Percentiles rank a stretch among this genome's conserved stretches.
phyloP scores from a whole-genome alignment of 2,113 vertebrate genomes.

The Mystacornis crossleyi region DNA sequence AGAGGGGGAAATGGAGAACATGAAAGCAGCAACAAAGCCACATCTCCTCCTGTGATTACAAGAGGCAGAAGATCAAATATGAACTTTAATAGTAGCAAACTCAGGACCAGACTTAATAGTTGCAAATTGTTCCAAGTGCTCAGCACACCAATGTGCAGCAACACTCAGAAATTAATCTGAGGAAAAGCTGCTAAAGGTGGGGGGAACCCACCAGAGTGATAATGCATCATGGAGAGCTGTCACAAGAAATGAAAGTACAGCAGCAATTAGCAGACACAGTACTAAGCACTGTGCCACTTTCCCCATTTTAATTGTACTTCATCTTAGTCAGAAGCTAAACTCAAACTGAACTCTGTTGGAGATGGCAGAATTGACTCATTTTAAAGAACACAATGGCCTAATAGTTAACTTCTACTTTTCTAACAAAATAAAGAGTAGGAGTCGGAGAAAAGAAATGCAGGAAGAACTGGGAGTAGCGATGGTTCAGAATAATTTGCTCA shows the following conservation, averaged over 20 bases:
- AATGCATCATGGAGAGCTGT: conserved; percentile 60
- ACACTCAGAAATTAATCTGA: conserved; percentile 22
- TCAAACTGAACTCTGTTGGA: conserved; percentile 32
- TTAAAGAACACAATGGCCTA: conserved; percentile 34
- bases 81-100: not conserved
- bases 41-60: not conserved
- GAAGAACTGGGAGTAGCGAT: not conserved
- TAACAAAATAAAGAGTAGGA: conserved; percentile 32
- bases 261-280: conserved; percentile 57
- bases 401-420: conserved; percentile 32
- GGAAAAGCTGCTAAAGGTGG: conserved; percentile 28
- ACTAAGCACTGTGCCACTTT: conserved; percentile 33
- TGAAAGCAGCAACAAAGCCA: not conserved
- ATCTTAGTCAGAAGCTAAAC: conserved; percentile 55
- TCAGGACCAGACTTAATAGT: not conserved
- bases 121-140: conserved; percentile 11
- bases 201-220: conserved; percentile 28
- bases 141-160: not conserved
- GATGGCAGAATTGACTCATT: conserved; percentile 43
- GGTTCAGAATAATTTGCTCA: not conserved
- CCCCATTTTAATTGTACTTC: conserved; percentile 46
- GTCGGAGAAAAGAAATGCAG: not conserved
- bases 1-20: not conserved
- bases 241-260: conserved; percentile 60
- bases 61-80: conserved; percentile 9